Conservation (phyloP, 1,140 invertebrate genomes). For the Diorhabda sublineata region DNA sequence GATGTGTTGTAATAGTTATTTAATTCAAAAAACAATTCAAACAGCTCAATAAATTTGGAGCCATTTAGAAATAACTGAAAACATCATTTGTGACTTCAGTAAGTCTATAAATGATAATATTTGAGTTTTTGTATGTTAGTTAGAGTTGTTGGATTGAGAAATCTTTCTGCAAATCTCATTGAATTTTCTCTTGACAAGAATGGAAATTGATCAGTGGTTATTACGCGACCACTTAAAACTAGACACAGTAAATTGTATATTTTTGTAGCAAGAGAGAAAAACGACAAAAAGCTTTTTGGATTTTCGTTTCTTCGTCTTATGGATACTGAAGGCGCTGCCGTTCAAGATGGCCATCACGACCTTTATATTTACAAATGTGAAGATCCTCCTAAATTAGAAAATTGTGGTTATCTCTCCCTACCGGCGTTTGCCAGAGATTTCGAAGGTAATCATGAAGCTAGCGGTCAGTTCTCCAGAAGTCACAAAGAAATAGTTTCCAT, state of each 20-base stretch:
- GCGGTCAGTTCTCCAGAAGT: constrained; percentile 66
- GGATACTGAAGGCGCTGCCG: constrained; percentile 82
- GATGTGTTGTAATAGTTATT: too few species aligned
- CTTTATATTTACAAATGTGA: constrained; percentile 92
- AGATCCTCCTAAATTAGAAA: constrained; percentile 70
- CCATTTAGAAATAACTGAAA: too few species aligned
- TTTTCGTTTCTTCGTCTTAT: constrained; percentile 89
- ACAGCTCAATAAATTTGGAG: too few species aligned
- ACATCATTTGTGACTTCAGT: too few species aligned
- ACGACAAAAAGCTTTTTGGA: constrained; percentile 86
- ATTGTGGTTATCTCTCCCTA: constrained; percentile 68
- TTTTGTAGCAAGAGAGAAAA: constrained; percentile 73
- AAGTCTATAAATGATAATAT: too few species aligned
- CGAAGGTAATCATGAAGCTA: constrained; percentile 49
- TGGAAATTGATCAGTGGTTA: too few species aligned
- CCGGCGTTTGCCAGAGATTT: constrained; percentile 66
- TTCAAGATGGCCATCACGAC: constrained; percentile 81
- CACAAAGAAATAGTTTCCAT: constrained; percentile 81
- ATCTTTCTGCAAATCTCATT: too few species aligned
- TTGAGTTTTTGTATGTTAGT: too few species aligned
- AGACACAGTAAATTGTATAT: not conserved
- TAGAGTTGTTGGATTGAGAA: too few species aligned
- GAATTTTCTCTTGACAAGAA: too few species aligned
- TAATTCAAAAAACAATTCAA: too few species aligned
- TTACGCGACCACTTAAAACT: too few species aligned